Evolutionary conservation across 2,888 invertebrate species (phyloP), one percentile per base, ranked within the genome.

Genomic region (Aphidius colemani): DNA sequence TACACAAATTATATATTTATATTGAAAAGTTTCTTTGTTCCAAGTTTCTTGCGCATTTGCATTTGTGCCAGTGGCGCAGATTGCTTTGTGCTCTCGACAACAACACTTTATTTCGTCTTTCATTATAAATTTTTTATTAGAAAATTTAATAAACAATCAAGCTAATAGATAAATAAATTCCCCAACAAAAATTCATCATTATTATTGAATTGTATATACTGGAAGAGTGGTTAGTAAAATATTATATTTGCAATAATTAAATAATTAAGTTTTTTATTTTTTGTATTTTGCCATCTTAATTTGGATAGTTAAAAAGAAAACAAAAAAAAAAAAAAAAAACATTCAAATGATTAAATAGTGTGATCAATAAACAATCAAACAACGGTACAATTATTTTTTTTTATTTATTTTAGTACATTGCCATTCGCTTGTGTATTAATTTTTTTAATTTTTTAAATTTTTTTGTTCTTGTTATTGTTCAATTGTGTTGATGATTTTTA

Each of bases 41-140:
- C 50, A 46, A 51, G 65, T 72, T 68, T 60, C 59, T 66, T 70
- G 79, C 79, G 79, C 78, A 78, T 75, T 75, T 69, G 70, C 74
- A 71, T 62, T 69, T 59, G 67, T 71, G 73, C 72, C 66, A 69
- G 70, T 72, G 74, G 78, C 79, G 79, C 79, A 79, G 75, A 70
- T 75, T 73, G 60, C 77, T 79, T 78, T 77, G 75, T 79, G 77
- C 67, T 45, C 11, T n/a, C 50, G 43, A 46, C 13, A 41, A 44
- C 18, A 13, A 56, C 39, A 18, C 13, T 18, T 18, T 18, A 18
- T 18, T 18, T 18, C 13, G 13, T 18, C 13, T 18, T 18, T 18
- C 13, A 18, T 18, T 18, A 18, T n/a, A 18, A 18, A 2, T 18
- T 18, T 18, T 18, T 18, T 18, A 18, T 2, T 18, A 18, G 1